phyloP scores from a whole-genome alignment of 1,140 invertebrate genomes.

The Galendromus occidentalis region DNA sequence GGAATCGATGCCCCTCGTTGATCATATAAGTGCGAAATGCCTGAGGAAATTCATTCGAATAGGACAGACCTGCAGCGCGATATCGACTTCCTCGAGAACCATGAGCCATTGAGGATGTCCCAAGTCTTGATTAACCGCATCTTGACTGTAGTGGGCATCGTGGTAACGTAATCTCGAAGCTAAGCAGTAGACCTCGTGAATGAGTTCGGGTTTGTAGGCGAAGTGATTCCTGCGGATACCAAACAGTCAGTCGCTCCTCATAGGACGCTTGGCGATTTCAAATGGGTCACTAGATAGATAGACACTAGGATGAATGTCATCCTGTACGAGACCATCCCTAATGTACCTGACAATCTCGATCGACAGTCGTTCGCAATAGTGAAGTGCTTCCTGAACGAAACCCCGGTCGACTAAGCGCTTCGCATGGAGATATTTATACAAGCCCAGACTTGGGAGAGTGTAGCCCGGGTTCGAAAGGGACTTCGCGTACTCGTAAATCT shows the following conservation, averaged over 20 bases:
- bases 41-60: too few species aligned
- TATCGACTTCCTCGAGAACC: conserved; percentile 20
- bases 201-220: not conserved
- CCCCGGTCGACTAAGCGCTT: conserved; percentile 55
- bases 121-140: conserved; percentile 19
- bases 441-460: conserved; percentile 32
- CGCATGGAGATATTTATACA: conserved; percentile 38
- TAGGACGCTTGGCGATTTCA: conserved; percentile 36
- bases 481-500: conserved; percentile 80
- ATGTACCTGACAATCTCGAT: not conserved
- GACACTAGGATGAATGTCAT: conserved; percentile 36
- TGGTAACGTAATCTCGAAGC: conserved; percentile 52
- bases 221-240: not conserved
- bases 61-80: too few species aligned
- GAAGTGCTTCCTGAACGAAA: conserved; percentile 38
- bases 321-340: conserved; percentile 17
- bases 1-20: too few species aligned
- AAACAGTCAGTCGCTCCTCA: conserved; percentile 34
- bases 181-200: conserved; percentile 14
- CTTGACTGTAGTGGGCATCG: conserved; percentile 42
- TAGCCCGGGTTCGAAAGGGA: conserved; percentile 52
- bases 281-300: conserved; percentile 33
- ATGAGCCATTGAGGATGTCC: conserved; percentile 32
- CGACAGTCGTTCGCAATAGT: conserved; percentile 13
- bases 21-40: too few species aligned